phyloP scores from a whole-genome alignment of 1,140 invertebrate species.

The Cherax quadricarinatus region DNA sequence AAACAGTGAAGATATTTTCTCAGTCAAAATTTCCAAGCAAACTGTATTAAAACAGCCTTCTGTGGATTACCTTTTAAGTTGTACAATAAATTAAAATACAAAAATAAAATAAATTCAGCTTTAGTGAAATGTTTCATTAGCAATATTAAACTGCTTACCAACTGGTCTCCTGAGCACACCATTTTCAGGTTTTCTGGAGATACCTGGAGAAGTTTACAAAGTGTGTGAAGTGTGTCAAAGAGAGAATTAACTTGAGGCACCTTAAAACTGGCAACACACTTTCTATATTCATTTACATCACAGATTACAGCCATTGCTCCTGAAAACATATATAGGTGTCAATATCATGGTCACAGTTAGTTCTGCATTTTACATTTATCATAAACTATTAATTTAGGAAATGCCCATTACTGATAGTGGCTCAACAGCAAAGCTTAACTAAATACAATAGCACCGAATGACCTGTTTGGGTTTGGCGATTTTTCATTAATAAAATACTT shows the following conservation, averaged over 20 bases:
- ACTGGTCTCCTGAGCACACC: conserved; percentile 94
- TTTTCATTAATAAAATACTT: no score
- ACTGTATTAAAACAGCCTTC: background rate
- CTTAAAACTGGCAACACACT: conserved; percentile 86
- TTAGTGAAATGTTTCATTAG: background rate
- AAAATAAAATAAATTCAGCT: background rate
- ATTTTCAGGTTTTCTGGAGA: conserved; percentile 97
- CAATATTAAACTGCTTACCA: conserved; percentile 81
- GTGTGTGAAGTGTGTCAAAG: conserved; percentile 95
- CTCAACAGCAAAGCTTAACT: no score
- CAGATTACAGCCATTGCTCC: conserved; percentile 98
- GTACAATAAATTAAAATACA: background rate
- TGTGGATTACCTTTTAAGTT: background rate
- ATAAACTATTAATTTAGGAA: no score
- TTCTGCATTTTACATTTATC: no score
- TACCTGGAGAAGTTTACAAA: conserved; percentile 96
- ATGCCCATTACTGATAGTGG: no score
- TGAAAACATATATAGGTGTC: conserved; percentile 74
- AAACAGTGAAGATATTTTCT: no score
- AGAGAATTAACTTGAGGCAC: conserved; percentile 88
- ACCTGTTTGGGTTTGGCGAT: no score
- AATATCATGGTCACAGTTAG: background rate
- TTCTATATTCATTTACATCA: conserved; percentile 96
- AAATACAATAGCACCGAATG: no score
- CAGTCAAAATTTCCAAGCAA: background rate